A percentile compares a stretch with the other conserved stretches of the same genome.
These are phyloP conservation scores for Oeneis ivallda DNA, from an alignment of 2,888 invertebrate genomes.

Conservation along the genomic window DNA sequence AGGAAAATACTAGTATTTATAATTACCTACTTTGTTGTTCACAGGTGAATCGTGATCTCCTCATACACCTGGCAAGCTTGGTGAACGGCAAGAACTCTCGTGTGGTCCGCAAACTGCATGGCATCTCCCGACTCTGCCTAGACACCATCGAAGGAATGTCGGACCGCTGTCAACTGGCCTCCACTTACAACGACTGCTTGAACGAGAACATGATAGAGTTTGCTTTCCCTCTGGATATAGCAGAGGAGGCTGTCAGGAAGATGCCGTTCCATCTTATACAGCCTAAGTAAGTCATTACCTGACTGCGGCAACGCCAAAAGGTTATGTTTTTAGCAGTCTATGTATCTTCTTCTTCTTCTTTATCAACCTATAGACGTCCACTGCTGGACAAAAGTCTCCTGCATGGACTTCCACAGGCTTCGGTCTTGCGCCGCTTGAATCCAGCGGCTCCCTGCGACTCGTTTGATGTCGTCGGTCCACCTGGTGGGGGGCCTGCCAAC, in stretches of 20 bases:
- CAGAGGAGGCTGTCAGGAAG: slow-evolving; percentile 72
- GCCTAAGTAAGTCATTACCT: slow-evolving; percentile 62
- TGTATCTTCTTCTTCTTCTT: too few species aligned
- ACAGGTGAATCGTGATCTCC: slow-evolving; percentile 70
- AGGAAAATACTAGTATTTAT: too few species aligned
- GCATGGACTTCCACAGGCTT: too few species aligned
- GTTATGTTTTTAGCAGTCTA: too few species aligned
- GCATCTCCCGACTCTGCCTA: slow-evolving; percentile 68
- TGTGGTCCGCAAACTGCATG: slow-evolving; percentile 69
- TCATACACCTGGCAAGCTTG: slow-evolving; percentile 67
- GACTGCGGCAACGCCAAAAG: too few species aligned
- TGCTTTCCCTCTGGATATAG: slow-evolving; percentile 71
- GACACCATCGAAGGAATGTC: slow-evolving; percentile 74
- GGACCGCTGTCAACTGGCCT: slow-evolving; percentile 70
- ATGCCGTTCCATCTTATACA: slow-evolving; percentile 77
- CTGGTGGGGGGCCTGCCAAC: too few species aligned
- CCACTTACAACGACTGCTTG: slow-evolving; percentile 73
- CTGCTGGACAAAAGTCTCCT: too few species aligned
- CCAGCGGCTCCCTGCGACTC: too few species aligned
- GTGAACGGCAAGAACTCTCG: slow-evolving; percentile 74
- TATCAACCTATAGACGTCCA: too few species aligned
- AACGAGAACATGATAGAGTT: slow-evolving; percentile 76
- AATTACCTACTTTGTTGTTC: too few species aligned
- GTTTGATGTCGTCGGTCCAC: too few species aligned
- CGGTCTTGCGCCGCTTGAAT: too few species aligned